These are phyloP conservation scores for Trachemys scripta DNA, from an alignment of 2,113 vertebrate genomes.

Conservation along the genomic window DNA sequence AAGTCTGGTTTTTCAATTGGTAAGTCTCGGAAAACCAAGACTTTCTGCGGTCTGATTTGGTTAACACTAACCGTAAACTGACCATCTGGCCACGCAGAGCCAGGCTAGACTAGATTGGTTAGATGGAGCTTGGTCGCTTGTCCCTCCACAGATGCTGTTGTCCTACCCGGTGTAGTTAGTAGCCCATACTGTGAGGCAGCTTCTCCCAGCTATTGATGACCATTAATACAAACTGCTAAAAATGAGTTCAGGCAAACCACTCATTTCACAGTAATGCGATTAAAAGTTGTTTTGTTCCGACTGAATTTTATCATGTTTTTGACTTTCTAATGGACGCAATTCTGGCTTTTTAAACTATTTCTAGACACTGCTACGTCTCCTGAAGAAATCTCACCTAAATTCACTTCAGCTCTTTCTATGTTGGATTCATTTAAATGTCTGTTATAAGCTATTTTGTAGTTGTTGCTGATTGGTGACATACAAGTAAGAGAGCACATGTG, in stretches of 20 bases:
- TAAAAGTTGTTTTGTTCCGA: constrained; percentile 5
- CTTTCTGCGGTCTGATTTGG: background rate
- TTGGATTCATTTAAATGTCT: constrained; percentile 59
- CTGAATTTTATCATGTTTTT: constrained; percentile 63
- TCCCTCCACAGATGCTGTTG: constrained; percentile 27
- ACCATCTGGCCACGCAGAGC: background rate
- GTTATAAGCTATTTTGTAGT: constrained; percentile 69
- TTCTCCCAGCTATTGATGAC: constrained; percentile 32
- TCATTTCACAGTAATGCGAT: constrained; percentile 54
- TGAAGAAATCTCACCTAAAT: constrained; percentile 54
- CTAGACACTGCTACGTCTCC: constrained; percentile 32
- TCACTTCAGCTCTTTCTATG: constrained; percentile 53
- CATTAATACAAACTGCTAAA: background rate
- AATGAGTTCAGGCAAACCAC: background rate
- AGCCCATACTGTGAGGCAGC: constrained; percentile 19
- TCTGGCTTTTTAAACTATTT: constrained; percentile 64
- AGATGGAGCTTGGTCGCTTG: background rate
- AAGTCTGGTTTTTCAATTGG: background rate
- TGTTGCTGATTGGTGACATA: constrained; percentile 62
- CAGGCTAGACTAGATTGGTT: background rate
- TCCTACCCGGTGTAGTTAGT: background rate
- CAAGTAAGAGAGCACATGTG: constrained; percentile 44
- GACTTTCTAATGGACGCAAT: constrained; percentile 32
- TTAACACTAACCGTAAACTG: background rate
- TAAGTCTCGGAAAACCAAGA: background rate